A percentile compares a stretch with the other conserved stretches of the same genome.
These are phyloP conservation scores for Leucoraja erinaceus DNA, from an alignment of 2,113 vertebrate species.

Conservation along the genomic window DNA sequence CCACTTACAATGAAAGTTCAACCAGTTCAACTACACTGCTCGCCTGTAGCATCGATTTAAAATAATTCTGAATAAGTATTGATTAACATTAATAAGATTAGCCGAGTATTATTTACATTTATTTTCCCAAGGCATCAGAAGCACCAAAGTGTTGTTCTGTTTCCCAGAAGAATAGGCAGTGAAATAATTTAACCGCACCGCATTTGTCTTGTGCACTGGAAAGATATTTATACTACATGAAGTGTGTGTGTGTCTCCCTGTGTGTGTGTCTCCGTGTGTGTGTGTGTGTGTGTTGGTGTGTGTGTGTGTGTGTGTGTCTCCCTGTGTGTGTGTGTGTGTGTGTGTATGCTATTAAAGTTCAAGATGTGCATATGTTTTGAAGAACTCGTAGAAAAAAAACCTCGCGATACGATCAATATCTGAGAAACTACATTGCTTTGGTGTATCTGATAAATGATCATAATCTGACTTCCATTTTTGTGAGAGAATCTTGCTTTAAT, in stretches of 20 bases:
- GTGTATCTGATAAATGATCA: not conserved
- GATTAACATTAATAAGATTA: not conserved
- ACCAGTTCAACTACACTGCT: not conserved
- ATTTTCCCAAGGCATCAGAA: not conserved
- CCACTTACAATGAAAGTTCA: not conserved
- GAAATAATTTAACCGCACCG: not conserved
- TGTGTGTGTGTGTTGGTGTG: too few species aligned
- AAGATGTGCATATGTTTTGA: slow-evolving; percentile 24
- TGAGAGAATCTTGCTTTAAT: not conserved
- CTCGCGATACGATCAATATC: not conserved
- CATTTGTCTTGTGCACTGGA: too few species aligned
- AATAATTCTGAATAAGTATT: not conserved
- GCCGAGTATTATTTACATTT: not conserved
- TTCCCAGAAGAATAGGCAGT: not conserved
- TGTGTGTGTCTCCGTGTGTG: too few species aligned
- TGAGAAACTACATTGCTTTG: slow-evolving; percentile 24
- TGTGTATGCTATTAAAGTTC: not conserved
- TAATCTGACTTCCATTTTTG: slow-evolving; percentile 29
- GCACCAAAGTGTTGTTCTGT: not conserved
- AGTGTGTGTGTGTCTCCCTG: not conserved
- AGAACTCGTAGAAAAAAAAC: not conserved
- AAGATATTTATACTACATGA: not conserved
- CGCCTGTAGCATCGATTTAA: too few species aligned
- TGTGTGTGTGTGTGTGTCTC: too few species aligned
- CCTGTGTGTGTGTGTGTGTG: too few species aligned